Conservation (phyloP, 2,797 vertebrate genomes). For the Danio albolineatus region DNA sequence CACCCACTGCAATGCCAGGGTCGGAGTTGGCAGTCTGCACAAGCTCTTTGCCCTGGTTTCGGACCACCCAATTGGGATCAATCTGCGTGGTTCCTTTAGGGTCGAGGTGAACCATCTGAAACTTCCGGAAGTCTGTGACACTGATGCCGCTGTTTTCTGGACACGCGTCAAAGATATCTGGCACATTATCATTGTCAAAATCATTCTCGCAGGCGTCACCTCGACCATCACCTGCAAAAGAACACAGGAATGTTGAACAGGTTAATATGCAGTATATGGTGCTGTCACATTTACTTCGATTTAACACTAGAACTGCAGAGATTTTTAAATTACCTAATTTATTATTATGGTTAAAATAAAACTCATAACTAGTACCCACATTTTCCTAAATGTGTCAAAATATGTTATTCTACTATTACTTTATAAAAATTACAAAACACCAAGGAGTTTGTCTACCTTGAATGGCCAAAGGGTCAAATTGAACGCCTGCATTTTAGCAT, state of each 20-base stretch:
- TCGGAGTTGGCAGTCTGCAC: conserved; percentile 96
- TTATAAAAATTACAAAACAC: too few relatives aligned
- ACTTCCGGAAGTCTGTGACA: conserved; percentile 92
- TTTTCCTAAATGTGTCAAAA: too few relatives aligned
- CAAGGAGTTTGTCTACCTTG: too few relatives aligned
- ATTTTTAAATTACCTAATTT: too few relatives aligned
- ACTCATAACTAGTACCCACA: too few relatives aligned
- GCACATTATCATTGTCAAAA: conserved; percentile 94
- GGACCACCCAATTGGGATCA: conserved; percentile 95
- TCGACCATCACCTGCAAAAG: conserved; percentile 84
- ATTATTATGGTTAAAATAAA: too few relatives aligned
- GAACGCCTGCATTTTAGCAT: too few relatives aligned
- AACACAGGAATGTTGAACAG: background rate
- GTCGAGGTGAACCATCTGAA: conserved; percentile 94
- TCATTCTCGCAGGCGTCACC: conserved; percentile 95
- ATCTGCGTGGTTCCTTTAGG: conserved; percentile 96
- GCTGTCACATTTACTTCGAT: too few relatives aligned
- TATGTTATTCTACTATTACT: too few relatives aligned
- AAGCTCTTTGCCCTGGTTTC: conserved; percentile 94
- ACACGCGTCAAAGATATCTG: conserved; percentile 91
- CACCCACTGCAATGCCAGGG: conserved; percentile 95
- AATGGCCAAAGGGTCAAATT: too few relatives aligned
- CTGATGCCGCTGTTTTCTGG: conserved; percentile 91
- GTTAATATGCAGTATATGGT: background rate
- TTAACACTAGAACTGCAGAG: too few relatives aligned